These are phyloP conservation scores for Taenioides sp. DNA, from an alignment of 2,797 vertebrate species.

Conservation along the genomic window DNA sequence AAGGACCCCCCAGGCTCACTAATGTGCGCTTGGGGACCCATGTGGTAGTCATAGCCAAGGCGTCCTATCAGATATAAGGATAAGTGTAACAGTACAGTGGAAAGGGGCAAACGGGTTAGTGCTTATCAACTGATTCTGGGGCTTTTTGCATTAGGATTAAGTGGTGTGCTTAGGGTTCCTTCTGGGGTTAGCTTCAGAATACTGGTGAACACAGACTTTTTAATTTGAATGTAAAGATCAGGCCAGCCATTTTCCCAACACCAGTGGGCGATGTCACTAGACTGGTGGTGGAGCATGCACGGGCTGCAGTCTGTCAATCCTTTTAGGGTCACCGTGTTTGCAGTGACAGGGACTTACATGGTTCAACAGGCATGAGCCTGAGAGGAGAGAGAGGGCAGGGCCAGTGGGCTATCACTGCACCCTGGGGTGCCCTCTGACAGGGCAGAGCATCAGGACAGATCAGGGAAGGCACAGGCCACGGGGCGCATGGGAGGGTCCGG, in stretches of 20 bases:
- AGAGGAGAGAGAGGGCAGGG: conserved; percentile 75
- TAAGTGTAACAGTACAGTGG: conserved; percentile 44
- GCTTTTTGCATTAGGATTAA: conserved; percentile 1
- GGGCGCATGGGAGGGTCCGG: conserved; percentile 80
- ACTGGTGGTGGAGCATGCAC: conserved; percentile 78
- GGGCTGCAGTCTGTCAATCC: conserved; percentile 87
- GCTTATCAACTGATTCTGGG: background rate
- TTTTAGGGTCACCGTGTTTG: conserved; percentile 77
- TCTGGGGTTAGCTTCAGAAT: conserved; percentile 9
- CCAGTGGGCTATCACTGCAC: conserved; percentile 75
- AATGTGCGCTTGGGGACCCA: conserved; percentile 77
- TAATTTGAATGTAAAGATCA: conserved; percentile 44
- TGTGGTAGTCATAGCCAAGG: conserved; percentile 67
- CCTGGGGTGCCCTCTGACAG: conserved; percentile 87
- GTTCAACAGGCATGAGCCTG: conserved; percentile 88
- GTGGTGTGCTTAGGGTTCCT: conserved; percentile 10
- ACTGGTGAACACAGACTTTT: conserved; percentile 28
- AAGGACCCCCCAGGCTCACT: conserved; percentile 80
- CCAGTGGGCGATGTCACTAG: conserved; percentile 75
- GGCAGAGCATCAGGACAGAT: conserved; percentile 92
- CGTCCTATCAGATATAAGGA: conserved; percentile 63
- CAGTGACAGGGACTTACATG: conserved; percentile 83
- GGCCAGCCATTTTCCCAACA: conserved; percentile 57
- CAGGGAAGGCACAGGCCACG: conserved; percentile 85
- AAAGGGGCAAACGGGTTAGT: background rate